Base-by-base conservation (phyloP, 2,113 vertebrate species). In the Prolemur simus region DNA sequence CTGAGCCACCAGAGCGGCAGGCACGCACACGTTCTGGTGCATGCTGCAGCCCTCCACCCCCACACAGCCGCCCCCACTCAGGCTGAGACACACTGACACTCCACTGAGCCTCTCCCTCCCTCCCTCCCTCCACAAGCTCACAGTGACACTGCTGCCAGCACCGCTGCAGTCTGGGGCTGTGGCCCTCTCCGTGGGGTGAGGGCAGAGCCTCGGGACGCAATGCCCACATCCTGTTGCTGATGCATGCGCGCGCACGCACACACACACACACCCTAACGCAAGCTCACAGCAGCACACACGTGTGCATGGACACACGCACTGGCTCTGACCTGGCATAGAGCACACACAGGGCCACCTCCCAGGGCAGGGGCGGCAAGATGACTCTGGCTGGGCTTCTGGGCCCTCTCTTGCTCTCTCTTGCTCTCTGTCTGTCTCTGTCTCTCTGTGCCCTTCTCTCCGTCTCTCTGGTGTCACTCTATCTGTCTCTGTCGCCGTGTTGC, bases 71-170 rank as follows among this genome's bases (percentile, higher is more conserved):
- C 98, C 97, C 97, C 97, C 98, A 89, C 97, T 64, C 52, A 95
- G 96, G 76, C 97, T 97, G 96, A 98, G 96, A 91, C 91, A 93
- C 93, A 93, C 93, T 97, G 97, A 97, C 97, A 97, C 97, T 95
- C 78, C 32, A 88, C 87, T 0, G 74, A 97, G 96, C 97, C 92
- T 80, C 21, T 68, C 52, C 60, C 49, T 39, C 47, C 27, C 69
- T 73, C 52, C 90, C 76, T 94, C 71, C 91, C 93, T n/a, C 42
- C 80, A 73, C 81, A 47, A 80, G 89, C 14, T 15, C 60, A 37
- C 37, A 1, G 74, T 54, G 94, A 93, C 91, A 86, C 49, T 29
- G 81, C 92, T 94, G 80, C 97, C 94, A 76, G 77, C 87, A 73
- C 45, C 60, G 92, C 94, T 96, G 94, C 64, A 86, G 80, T 68